A percentile compares a stretch with the other conserved stretches of the same genome.
Conservation (phyloP, 2,113 vertebrate genomes). For the Progne subis region DNA sequence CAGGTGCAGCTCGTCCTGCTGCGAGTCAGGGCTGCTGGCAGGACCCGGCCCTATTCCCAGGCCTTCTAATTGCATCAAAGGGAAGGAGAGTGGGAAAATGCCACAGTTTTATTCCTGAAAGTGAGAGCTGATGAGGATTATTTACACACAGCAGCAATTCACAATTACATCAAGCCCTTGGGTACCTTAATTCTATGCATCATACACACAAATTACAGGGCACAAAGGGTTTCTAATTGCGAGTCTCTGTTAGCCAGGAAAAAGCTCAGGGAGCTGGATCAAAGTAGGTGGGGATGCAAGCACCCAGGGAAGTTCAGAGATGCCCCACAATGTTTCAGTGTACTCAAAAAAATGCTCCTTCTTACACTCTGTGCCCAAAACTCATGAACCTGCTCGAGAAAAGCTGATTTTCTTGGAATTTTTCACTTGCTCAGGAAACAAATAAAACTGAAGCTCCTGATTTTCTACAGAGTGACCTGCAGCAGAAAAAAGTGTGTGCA, state of each 20-base stretch:
- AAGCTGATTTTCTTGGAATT: not conserved
- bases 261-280: not conserved
- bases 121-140: not conserved
- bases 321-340: not conserved
- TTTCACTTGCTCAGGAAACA: not conserved
- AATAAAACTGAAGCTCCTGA: not conserved
- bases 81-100: accelerated
- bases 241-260: not conserved
- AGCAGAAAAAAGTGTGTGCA: not conserved
- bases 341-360: not conserved
- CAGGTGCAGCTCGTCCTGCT: not conserved
- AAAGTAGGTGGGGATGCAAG: not conserved
- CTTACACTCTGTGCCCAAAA: not conserved
- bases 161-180: not conserved
- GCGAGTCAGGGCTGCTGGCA: not conserved
- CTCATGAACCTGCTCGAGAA: not conserved
- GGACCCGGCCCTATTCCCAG: not conserved
- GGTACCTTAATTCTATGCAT: not conserved
- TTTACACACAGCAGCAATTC: not conserved
- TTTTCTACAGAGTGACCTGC: not conserved
- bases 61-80: not conserved
- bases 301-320: not conserved
- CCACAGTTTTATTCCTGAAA: not conserved
- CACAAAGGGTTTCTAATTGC: not conserved
- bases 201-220: accelerated